Conservation (phyloP, 1,140 invertebrate genomes). For the Diuraphis noxia region DNA sequence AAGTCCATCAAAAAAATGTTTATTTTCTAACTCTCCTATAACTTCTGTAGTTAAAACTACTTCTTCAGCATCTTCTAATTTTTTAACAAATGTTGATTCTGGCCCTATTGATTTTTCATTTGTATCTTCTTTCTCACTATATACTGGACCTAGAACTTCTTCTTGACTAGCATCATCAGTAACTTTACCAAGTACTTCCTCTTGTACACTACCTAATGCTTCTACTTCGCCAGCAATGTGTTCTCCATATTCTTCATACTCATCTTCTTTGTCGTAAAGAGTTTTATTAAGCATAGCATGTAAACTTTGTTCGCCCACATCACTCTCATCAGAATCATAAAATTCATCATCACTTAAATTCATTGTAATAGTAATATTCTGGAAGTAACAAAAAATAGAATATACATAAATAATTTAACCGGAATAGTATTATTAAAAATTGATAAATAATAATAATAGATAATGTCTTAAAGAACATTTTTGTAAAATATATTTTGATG, state of each 20-base stretch:
- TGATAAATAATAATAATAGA: background rate
- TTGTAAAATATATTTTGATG: too few species aligned
- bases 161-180: background rate
- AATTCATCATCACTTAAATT: slow-evolving; percentile 43
- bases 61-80: slow-evolving; percentile 29
- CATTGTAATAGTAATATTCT: slow-evolving; percentile 3
- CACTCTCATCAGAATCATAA: slow-evolving; percentile 40
- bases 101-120: background rate
- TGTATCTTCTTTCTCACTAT: background rate
- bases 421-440: background rate
- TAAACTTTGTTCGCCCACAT: slow-evolving; percentile 25
- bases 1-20: slow-evolving; percentile 14
- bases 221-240: background rate
- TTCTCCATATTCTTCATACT: slow-evolving; percentile 7
- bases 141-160: slow-evolving; percentile 18
- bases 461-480: background rate
- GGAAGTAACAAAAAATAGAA: background rate
- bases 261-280: slow-evolving; percentile 21
- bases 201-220: slow-evolving; percentile 10
- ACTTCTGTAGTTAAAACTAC: slow-evolving; percentile 7
- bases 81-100: background rate
- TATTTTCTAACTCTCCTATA: background rate
- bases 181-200: slow-evolving; percentile 44
- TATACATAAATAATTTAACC: background rate
- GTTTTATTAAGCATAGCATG: slow-evolving; percentile 22